Conservation (phyloP, 2,888 invertebrate species). For the Ophioninae sp. region DNA sequence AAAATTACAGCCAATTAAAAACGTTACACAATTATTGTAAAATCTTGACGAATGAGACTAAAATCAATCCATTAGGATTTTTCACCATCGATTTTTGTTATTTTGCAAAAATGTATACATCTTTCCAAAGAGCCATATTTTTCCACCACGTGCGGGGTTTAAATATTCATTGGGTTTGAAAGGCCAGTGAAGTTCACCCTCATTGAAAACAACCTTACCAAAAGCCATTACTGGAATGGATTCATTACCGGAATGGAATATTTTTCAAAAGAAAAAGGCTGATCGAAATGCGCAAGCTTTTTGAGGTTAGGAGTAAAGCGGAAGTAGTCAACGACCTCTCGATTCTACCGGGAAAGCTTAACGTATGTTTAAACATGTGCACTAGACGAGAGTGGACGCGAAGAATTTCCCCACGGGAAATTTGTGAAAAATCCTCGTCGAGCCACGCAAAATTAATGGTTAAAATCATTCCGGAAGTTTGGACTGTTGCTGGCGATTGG, state of each 20-base stretch:
- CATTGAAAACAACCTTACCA: background rate
- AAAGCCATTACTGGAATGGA: background rate
- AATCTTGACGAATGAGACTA: background rate
- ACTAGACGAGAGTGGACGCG: background rate
- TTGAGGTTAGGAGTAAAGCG: background rate
- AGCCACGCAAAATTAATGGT: background rate
- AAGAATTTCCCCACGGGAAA: constrained; percentile 72
- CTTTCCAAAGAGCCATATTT: too few species aligned
- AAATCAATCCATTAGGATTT: background rate
- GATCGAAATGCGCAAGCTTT: background rate
- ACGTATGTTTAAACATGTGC: background rate
- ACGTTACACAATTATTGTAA: background rate
- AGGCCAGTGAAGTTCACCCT: background rate
- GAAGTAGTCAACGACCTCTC: background rate
- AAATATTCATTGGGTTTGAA: background rate
- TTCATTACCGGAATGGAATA: background rate
- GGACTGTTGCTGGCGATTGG: background rate
- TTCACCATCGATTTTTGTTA: background rate
- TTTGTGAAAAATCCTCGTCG: constrained; percentile 72
- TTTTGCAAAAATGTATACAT: too few species aligned
- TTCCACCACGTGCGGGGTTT: background rate
- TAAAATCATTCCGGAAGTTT: background rate
- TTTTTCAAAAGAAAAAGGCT: background rate
- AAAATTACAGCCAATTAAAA: background rate
- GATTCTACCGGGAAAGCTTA: background rate